Percentiles rank a stretch among this genome's conserved stretches.
Evolutionary conservation across 2,797 vertebrate species (phyloP).

Genomic region (Cryptoblepharus egeriae): DNA sequence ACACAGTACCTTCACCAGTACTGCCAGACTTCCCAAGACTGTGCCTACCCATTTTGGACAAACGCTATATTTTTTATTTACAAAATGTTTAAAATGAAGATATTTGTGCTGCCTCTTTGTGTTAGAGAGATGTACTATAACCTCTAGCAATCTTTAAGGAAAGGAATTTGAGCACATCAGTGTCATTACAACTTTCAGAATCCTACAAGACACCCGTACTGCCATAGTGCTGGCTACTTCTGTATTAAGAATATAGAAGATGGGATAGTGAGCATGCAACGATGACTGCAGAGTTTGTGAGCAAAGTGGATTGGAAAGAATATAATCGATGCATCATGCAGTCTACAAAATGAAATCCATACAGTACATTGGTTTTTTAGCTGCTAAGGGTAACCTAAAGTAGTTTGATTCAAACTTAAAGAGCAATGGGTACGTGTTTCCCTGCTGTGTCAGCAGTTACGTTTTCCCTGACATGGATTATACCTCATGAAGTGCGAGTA

Average conservation of each 20-base stretch:
- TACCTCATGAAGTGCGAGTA: neutral
- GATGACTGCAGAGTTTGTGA: neutral
- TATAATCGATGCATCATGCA: neutral
- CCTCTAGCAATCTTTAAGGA: too few species aligned
- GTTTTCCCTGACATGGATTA: neutral
- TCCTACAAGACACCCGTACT: neutral
- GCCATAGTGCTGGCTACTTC: neutral
- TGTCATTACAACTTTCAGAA: neutral
- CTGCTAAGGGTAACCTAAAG: neutral
- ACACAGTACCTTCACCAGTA: too few species aligned
- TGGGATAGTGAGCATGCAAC: too few species aligned
- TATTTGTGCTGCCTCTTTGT: too few species aligned
- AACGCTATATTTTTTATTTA: too few species aligned
- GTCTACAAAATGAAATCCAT: neutral
- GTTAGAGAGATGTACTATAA: too few species aligned
- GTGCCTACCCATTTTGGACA: too few species aligned
- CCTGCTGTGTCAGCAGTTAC: neutral
- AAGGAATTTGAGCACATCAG: too few species aligned
- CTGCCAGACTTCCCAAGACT: too few species aligned
- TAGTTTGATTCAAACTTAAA: slow-evolving; percentile 4
- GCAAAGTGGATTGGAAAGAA: neutral
- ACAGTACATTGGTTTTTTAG: neutral
- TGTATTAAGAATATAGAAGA: neutral
- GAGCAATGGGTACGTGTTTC: neutral
- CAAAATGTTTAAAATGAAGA: too few species aligned